A percentile compares a stretch with the other conserved stretches of the same genome.
Conservation (phyloP, 1,140 invertebrate genomes). For the Apis mellifera region DNA sequence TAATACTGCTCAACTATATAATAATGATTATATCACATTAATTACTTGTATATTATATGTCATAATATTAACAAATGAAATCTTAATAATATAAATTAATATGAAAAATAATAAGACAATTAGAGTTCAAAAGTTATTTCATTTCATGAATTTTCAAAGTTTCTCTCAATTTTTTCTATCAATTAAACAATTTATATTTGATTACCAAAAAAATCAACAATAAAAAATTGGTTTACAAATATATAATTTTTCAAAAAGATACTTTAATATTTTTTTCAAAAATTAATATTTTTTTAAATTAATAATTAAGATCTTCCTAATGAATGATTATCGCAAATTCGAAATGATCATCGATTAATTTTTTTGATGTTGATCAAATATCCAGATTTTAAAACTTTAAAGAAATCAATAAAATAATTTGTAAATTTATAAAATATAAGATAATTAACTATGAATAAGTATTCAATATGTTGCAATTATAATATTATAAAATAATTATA, state of each 20-base stretch:
- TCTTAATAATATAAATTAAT: too few relatives aligned
- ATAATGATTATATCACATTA: too few relatives aligned
- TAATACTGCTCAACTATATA: too few relatives aligned
- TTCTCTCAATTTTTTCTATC: background rate
- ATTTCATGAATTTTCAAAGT: background rate
- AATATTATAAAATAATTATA: constrained; percentile 82
- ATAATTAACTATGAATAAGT: constrained; percentile 78
- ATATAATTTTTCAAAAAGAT: constrained; percentile 80
- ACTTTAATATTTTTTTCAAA: constrained; percentile 78
- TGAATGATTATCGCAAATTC: constrained; percentile 27
- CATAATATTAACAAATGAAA: too few relatives aligned
- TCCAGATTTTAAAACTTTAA: constrained; percentile 38
- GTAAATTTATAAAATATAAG: constrained; percentile 56
- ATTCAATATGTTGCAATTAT: constrained; percentile 81
- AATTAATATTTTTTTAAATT: constrained; percentile 82
- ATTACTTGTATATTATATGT: too few relatives aligned
- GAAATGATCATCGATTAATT: constrained; percentile 47
- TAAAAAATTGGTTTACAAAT: constrained; percentile 76
- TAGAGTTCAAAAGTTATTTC: too few relatives aligned
- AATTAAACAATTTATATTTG: constrained; percentile 64
- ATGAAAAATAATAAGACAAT: too few relatives aligned
- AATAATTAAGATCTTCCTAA: background rate
- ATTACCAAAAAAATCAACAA: constrained; percentile 81
- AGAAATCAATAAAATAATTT: constrained; percentile 1
- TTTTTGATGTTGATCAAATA: background rate